Percentiles rank a stretch among this genome's conserved stretches.
Conservation (phyloP, 2,888 invertebrate species). For the Tetranychus piercei region DNA sequence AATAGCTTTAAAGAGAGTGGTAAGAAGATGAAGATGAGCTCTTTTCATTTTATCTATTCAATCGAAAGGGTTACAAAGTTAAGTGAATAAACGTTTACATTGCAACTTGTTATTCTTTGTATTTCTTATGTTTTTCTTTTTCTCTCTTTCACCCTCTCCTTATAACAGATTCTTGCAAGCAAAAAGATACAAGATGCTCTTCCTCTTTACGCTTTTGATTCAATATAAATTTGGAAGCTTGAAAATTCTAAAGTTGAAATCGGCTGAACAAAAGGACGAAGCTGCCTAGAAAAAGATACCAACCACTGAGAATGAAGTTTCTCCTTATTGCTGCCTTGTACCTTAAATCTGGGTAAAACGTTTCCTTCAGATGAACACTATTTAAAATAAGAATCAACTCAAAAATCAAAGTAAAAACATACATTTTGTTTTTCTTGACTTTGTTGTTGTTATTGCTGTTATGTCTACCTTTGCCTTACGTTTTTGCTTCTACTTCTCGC, state of each 20-base stretch:
- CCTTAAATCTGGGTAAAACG: no score
- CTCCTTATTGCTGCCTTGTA: background rate
- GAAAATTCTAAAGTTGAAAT: background rate
- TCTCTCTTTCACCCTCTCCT: background rate
- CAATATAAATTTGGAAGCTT: background rate
- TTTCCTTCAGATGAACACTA: background rate
- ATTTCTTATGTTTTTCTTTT: background rate
- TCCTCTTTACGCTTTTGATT: background rate
- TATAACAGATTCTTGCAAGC: background rate
- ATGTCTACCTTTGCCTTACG: background rate
- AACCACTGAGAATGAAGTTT: background rate
- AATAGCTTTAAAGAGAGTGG: background rate
- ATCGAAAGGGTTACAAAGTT: background rate
- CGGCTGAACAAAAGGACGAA: background rate
- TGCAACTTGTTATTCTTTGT: background rate
- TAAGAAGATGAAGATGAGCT: background rate
- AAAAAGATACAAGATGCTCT: background rate
- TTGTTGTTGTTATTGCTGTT: background rate
- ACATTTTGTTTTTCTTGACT: background rate
- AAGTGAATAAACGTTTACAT: background rate
- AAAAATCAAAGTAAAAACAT: no score
- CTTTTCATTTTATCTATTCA: background rate
- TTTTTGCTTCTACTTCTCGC: background rate
- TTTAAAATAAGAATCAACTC: background rate
- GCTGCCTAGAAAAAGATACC: background rate